These are phyloP conservation scores for Tribolium freemani DNA, from an alignment of 2,888 invertebrate genomes.

Conservation along the genomic window DNA sequence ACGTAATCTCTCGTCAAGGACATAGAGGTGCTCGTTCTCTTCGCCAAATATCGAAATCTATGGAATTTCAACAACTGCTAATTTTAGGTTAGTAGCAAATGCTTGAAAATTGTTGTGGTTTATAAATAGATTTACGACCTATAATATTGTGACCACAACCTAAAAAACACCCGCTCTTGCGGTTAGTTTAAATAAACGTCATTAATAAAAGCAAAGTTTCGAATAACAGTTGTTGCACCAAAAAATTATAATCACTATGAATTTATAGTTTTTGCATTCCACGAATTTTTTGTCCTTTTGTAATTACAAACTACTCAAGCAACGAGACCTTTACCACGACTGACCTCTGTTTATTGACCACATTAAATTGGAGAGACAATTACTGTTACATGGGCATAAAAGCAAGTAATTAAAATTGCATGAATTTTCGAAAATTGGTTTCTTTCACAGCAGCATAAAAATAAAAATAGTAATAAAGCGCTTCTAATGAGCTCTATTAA, in stretches of 20 bases:
- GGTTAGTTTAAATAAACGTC: neutral
- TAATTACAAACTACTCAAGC: neutral
- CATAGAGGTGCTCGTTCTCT: conserved; percentile 19
- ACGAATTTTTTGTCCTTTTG: neutral
- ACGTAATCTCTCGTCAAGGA: conserved; percentile 50
- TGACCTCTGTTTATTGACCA: neutral
- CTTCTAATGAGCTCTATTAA: neutral
- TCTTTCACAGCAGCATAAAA: neutral
- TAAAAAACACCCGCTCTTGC: neutral
- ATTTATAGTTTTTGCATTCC: neutral
- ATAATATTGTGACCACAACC: conserved; percentile 17
- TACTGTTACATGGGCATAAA: neutral
- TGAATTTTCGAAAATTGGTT: neutral
- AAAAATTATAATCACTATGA: neutral
- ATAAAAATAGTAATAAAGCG: neutral
- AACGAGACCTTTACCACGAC: neutral
- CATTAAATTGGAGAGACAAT: neutral
- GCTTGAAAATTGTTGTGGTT: neutral
- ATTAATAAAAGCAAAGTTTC: neutral
- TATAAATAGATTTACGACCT: conserved; percentile 17
- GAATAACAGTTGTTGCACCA: neutral
- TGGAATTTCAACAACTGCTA: neutral
- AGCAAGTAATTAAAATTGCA: neutral
- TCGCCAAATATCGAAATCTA: neutral
- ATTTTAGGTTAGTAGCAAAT: neutral